phyloP scores from a whole-genome alignment of 2,113 vertebrate genomes.

The Paraplagusia blochii region DNA sequence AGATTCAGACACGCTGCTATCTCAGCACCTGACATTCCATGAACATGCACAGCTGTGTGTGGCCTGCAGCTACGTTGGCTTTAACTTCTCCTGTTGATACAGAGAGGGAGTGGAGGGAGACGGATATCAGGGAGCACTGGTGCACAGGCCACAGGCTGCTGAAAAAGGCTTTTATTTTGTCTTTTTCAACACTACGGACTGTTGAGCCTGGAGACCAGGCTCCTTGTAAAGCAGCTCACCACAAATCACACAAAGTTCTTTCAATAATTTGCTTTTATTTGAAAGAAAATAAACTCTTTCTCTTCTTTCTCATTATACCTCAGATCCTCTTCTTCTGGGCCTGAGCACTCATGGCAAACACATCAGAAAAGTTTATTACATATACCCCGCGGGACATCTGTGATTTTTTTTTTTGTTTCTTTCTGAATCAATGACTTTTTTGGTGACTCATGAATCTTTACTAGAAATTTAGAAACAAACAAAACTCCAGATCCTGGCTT shows the following conservation, averaged over 20 bases:
- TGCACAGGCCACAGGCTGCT: slow-evolving; percentile 1
- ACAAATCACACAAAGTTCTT: slow-evolving; percentile 13
- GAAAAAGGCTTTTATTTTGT: background rate
- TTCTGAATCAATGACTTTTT: too few relatives aligned
- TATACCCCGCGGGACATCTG: too few relatives aligned
- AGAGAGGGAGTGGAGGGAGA: slow-evolving; percentile 11
- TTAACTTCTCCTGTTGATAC: background rate
- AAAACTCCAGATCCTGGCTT: too few relatives aligned
- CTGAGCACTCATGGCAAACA: too few relatives aligned
- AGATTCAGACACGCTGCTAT: slow-evolving; percentile 49
- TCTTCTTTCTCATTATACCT: slow-evolving; percentile 1
- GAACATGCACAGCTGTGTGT: slow-evolving; percentile 17
- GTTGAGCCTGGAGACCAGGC: slow-evolving; percentile 1
- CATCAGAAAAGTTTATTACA: too few relatives aligned
- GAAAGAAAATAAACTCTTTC: background rate
- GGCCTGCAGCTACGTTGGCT: slow-evolving; percentile 36
- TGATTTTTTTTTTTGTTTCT: too few relatives aligned
- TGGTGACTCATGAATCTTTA: too few relatives aligned
- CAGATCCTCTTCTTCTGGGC: background rate
- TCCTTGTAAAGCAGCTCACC: slow-evolving; percentile 15
- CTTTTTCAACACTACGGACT: slow-evolving; percentile 3
- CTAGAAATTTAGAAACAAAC: too few relatives aligned
- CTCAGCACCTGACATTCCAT: slow-evolving; percentile 46
- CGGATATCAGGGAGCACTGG: background rate
- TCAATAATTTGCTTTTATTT: slow-evolving; percentile 1